Evolutionary conservation across 2,797 vertebrate species (phyloP).

Genomic region (Mus minutoides): DNA sequence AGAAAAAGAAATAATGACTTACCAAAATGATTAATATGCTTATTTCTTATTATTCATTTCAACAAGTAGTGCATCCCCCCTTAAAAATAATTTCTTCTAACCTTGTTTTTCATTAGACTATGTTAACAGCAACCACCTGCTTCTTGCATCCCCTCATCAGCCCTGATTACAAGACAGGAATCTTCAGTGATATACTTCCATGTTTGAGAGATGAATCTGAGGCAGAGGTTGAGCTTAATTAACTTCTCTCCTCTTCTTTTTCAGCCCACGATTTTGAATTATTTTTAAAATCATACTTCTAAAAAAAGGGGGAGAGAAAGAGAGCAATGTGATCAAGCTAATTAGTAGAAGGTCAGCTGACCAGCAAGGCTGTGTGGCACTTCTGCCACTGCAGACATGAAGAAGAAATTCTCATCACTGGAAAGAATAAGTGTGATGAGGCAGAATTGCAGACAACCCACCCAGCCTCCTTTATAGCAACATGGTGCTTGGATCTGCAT

Average conservation of each 20-base stretch:
- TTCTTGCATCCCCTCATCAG: not conserved
- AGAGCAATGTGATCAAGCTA: not conserved
- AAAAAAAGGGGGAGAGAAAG: not conserved
- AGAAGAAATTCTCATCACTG: not conserved
- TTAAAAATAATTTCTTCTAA: not conserved
- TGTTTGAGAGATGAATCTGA: not conserved
- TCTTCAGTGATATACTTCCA: not conserved
- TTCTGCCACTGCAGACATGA: not conserved
- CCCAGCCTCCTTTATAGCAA: not conserved
- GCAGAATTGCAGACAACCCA: not conserved
- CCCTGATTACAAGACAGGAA: not conserved
- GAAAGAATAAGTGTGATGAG: not conserved
- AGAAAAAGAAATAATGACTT: not conserved
- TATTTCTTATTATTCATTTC: constrained; percentile 11
- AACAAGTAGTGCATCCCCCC: not conserved
- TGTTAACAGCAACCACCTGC: constrained; percentile 11
- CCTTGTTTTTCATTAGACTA: not conserved
- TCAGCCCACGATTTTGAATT: constrained; percentile 4
- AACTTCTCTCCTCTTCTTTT: constrained; percentile 9
- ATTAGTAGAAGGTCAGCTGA: not conserved
- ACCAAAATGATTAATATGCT: not conserved
- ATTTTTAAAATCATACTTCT: constrained; percentile 11
- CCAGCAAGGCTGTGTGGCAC: no score
- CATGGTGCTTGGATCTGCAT: not conserved
- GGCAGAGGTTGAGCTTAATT: constrained; percentile 24